Evolutionary conservation across 2,888 invertebrate genomes (phyloP).

Genomic region (Callimorpha dominula): DNA sequence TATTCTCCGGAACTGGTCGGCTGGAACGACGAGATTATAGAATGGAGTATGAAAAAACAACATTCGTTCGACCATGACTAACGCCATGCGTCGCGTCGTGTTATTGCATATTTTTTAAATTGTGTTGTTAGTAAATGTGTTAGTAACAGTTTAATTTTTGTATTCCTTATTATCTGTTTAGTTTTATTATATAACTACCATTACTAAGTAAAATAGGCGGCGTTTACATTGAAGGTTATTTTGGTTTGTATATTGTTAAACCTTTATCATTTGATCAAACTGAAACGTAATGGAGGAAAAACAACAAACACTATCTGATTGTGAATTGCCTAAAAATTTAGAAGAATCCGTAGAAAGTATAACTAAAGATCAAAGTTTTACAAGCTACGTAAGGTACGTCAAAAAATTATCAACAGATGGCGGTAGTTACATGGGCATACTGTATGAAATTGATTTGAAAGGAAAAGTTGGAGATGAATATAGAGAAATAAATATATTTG

Average conservation of each 20-base stretch:
- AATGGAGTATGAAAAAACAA: neutral
- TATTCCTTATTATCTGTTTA: neutral
- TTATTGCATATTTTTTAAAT: neutral
- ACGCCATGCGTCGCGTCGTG: neutral
- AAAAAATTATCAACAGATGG: slow-evolving; percentile 55
- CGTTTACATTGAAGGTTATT: neutral
- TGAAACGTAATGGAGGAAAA: slow-evolving; percentile 19
- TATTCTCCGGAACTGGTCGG: neutral
- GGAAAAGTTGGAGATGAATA: slow-evolving; percentile 48
- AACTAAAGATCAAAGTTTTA: slow-evolving; percentile 50
- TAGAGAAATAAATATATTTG: slow-evolving; percentile 61
- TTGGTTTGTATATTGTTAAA: neutral
- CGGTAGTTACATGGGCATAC: slow-evolving; percentile 54
- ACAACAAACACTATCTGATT: neutral
- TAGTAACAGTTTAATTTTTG: neutral
- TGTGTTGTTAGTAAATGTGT: neutral
- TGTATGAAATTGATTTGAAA: slow-evolving; percentile 61
- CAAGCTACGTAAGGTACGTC: slow-evolving; percentile 40
- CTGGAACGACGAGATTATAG: neutral
- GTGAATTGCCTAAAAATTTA: slow-evolving; percentile 33
- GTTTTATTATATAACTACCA: neutral
- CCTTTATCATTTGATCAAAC: neutral
- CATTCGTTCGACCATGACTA: neutral
- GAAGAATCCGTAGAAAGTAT: slow-evolving; percentile 40
- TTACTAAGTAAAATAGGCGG: neutral